Base-by-base conservation (phyloP, 2,888 invertebrate species). In the Dryadula phaetusa region DNA sequence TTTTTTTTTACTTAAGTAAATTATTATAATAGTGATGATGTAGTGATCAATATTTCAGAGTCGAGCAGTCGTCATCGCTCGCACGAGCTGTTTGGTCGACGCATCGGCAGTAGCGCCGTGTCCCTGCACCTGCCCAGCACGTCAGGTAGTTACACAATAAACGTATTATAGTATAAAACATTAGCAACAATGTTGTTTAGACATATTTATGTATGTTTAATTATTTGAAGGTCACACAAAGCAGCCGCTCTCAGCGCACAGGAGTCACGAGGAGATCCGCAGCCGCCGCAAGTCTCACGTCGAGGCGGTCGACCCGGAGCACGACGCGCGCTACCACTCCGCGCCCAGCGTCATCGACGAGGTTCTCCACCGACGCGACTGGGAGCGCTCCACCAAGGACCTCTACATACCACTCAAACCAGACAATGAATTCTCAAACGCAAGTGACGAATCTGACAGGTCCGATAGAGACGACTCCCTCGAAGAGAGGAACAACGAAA, bases 281-380 rank as follows among this genome's bases (percentile, higher is more conserved):
- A 78, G 79, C 3, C 80, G 86, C 0, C 81, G 85, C 28, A 84
- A 82, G 58, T 86, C 85, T 0, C 80, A 84, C 32, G 79, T 78
- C 22, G 85, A 83, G 20, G 62, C 58, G 4, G n/a, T 2, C 5
- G 52, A 40, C 0, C 37, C 60, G 0, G 77, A 78, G 0, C 79
- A 77, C 2, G 83, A 84, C 20, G 70, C 81, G 0, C 83, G 88
- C n/a, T 87, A 90, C 77, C 88, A 90, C 77, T 91, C 90, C 37
- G 92, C 92, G 0, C 92, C 92, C 28, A 87, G 86, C 76, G 90
- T 92, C 72, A 90, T 92, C 47, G 84, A 90, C 73, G 90, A 92
- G 68, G 87, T 91, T 2, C 64, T 90, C 1, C 90, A 87, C 72
- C 76, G 92, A 1, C 78, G 92, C n/a, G 89, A 88, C 79, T 92